A percentile compares a stretch with the other conserved stretches of the same genome.
Conservation (phyloP, 1,140 invertebrate genomes). For the Steinernema feltiae region DNA sequence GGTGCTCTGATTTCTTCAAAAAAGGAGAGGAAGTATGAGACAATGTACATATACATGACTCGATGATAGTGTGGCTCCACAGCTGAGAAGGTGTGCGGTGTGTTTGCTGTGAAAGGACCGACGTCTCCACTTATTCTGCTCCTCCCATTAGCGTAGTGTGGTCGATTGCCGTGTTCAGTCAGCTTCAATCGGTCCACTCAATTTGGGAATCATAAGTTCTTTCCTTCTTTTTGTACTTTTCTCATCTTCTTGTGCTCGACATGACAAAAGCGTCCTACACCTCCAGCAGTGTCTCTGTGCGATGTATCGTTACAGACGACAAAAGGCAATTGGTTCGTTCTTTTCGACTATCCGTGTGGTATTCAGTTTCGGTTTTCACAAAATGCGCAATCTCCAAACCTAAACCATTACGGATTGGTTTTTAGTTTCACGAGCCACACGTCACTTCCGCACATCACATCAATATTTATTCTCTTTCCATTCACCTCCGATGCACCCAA, state of each 20-base stretch:
- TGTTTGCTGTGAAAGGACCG: not conserved
- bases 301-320: not conserved
- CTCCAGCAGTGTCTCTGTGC: not conserved
- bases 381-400: no score
- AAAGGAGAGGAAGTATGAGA: no score
- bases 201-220: not conserved
- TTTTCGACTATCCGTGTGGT: not conserved
- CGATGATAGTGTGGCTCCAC: not conserved
- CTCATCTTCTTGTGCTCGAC: not conserved
- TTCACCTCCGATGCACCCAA: no score
- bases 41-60: no score
- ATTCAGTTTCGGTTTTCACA: not conserved
- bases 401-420: no score
- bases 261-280: not conserved
- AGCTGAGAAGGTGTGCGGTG: not conserved
- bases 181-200: not conserved
- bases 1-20: no score
- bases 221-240: not conserved
- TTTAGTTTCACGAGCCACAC: no score
- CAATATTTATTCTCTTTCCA: no score
- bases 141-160: slow-evolving; percentile 5
- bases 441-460: no score
- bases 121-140: not conserved
- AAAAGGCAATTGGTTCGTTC: not conserved
- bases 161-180: not conserved